phyloP scores from a whole-genome alignment of 2,797 vertebrate species.

The Sebastes taczanowskii region DNA sequence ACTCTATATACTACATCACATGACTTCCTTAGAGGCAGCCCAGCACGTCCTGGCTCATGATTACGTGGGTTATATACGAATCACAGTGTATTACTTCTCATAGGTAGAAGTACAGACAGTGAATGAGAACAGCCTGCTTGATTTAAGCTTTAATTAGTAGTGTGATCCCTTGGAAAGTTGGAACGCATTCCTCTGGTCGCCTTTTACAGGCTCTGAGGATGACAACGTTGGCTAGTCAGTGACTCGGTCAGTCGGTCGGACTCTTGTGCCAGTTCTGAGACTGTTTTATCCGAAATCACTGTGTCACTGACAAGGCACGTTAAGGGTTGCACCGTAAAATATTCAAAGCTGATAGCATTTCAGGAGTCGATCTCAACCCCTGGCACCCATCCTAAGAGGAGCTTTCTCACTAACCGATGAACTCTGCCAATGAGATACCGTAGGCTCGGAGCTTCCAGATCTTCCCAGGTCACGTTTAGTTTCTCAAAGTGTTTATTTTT shows the following conservation, averaged over 20 bases:
- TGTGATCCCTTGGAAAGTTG: slow-evolving; percentile 1
- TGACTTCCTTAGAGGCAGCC: background rate
- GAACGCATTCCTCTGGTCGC: background rate
- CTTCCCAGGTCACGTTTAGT: too few relatives aligned
- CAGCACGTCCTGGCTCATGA: background rate
- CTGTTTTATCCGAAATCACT: background rate
- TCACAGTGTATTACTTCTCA: background rate
- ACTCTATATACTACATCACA: background rate
- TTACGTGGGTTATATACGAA: background rate
- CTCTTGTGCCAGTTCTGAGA: background rate
- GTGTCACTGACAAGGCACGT: background rate
- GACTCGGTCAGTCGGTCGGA: background rate
- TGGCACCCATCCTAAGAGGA: slow-evolving; percentile 14
- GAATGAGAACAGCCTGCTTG: background rate
- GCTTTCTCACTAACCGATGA: slow-evolving; percentile 19
- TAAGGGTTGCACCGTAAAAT: background rate
- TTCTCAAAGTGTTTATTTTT: background rate
- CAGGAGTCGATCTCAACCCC: background rate
- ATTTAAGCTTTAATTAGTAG: slow-evolving; percentile 2
- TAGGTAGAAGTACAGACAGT: background rate
- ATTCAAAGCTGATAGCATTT: background rate
- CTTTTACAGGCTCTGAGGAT: background rate
- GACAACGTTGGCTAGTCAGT: background rate
- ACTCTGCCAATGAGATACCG: background rate
- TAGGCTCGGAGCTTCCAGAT: too few relatives aligned